phyloP scores from a whole-genome alignment of 2,797 vertebrate species.

The Gobionotothen gibberifrons region DNA sequence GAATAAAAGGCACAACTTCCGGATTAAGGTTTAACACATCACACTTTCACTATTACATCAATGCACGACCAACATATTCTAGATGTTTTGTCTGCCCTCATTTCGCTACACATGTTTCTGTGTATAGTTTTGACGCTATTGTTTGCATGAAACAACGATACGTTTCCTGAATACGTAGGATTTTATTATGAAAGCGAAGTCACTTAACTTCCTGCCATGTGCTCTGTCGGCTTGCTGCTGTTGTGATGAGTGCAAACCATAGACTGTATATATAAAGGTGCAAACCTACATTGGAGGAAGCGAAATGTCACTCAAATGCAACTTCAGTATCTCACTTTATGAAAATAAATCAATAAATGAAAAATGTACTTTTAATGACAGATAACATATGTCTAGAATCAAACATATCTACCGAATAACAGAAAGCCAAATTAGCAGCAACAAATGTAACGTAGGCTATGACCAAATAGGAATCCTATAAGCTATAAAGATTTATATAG shows the following conservation, averaged over 20 bases:
- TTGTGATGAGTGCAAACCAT: not conserved
- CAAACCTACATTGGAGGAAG: not conserved
- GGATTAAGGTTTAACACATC: constrained; percentile 1
- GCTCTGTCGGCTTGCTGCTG: not conserved
- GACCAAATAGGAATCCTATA: constrained; percentile 1
- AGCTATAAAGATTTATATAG: not conserved
- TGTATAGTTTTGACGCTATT: not conserved
- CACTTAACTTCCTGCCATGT: constrained; percentile 19
- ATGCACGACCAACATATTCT: fast-evolving
- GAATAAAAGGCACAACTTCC: constrained; percentile 30
- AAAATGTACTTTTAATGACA: too few relatives aligned
- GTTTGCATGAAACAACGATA: not conserved
- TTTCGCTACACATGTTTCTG: not conserved
- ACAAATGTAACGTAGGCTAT: not conserved
- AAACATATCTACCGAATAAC: not conserved
- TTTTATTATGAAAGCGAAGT: constrained; percentile 60
- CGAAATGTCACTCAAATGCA: constrained; percentile 2
- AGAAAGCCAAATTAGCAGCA: constrained; percentile 27
- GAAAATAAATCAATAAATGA: too few relatives aligned
- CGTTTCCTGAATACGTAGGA: fast-evolving
- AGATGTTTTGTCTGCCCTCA: not conserved
- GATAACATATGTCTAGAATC: not conserved
- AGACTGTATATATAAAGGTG: too few relatives aligned
- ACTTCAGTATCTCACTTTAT: not conserved
- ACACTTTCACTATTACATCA: not conserved